These are phyloP conservation scores for Porites divaricata DNA, from an alignment of 92 coral and sea anemone species.

Conservation along the genomic window DNA sequence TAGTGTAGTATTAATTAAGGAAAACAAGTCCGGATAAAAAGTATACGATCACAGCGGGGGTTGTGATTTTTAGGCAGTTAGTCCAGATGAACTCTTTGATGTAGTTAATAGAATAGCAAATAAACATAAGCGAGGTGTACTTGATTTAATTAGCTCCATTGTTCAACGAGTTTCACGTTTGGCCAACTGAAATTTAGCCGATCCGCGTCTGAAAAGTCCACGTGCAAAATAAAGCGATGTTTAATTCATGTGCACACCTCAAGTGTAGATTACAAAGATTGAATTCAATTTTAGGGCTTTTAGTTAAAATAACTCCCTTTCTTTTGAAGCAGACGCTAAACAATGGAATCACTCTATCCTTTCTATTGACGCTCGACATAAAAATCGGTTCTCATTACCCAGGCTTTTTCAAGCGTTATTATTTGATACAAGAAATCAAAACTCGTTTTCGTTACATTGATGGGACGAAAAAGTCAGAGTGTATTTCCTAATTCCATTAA, in stretches of 20 bases:
- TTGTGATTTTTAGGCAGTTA: constrained; percentile 34
- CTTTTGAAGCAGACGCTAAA: constrained; percentile 25
- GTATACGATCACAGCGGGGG: constrained; percentile 32
- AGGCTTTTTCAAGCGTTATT: not conserved
- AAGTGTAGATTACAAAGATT: constrained; percentile 42
- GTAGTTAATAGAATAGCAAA: constrained; percentile 48
- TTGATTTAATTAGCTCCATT: constrained; percentile 66
- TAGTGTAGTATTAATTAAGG: not conserved
- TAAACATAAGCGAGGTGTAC: constrained; percentile 45
- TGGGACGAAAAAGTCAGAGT: constrained; percentile 38
- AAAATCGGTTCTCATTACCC: constrained; percentile 18
- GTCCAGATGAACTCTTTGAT: constrained; percentile 28
- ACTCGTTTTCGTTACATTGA: constrained; percentile 13
- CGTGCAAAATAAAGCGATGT: constrained; percentile 23
- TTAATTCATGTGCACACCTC: constrained; percentile 43
- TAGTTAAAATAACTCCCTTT: constrained; percentile 35
- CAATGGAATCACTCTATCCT: constrained; percentile 15
- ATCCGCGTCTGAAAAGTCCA: constrained; percentile 38
- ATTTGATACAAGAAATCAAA: constrained; percentile 11
- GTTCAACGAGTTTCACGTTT: constrained; percentile 31
- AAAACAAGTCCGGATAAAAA: not conserved
- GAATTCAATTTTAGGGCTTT: constrained; percentile 38
- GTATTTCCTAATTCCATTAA: constrained; percentile 53
- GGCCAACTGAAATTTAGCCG: constrained; percentile 37
- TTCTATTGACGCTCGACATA: constrained; percentile 22